Base-by-base conservation (phyloP, 2,888 invertebrate species). In the Orthonychiurus folsomi region DNA sequence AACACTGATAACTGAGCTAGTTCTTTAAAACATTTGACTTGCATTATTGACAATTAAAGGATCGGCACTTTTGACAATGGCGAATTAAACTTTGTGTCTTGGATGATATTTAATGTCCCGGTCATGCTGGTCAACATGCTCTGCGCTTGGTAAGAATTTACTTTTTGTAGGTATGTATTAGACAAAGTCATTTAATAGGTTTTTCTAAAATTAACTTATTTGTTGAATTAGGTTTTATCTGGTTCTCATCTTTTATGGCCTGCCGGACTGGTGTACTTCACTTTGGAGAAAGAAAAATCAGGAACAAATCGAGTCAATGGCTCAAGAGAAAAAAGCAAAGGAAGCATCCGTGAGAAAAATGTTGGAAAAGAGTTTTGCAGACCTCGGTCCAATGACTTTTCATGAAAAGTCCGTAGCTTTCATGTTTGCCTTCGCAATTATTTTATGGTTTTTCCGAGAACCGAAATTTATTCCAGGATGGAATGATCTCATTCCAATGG, bases 381-480 rank as follows among this genome's bases (percentile, higher is more conserved):
- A 86, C 69, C 81, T 93, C 58, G 92, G 92, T 47, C 86, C 86
- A 1, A 83, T 88, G 76, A 84, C 83, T 15, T 87, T 86, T 79
- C 89, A 90, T 70, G 90, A 91, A 77, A 67, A 60, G 76, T 80
- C 82, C 57, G 87, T 89, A 0, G 87, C 87, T 25, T 66, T 83
- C 3, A 79, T 89, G 59, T 94, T 95, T 77, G 76, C 88, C 28
- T 68, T 86, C 15, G 85, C 93, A 2, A 87, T 94, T 18, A 74
- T 87, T 61, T 81, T 94, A 73, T 94, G 93, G 86, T 88, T 94
- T 77, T 88, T 92, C 77, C 83, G 93, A 53, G 86, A 86, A 64
- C 94, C 94, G 0, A 88, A 89, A 66, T 90, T 93, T 76, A 86
- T 92, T 73, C 79, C 81, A 0, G 94, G 94, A 1, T 94, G 94